phyloP scores from a whole-genome alignment of 2,113 vertebrate species.

The Salvator merianae region DNA sequence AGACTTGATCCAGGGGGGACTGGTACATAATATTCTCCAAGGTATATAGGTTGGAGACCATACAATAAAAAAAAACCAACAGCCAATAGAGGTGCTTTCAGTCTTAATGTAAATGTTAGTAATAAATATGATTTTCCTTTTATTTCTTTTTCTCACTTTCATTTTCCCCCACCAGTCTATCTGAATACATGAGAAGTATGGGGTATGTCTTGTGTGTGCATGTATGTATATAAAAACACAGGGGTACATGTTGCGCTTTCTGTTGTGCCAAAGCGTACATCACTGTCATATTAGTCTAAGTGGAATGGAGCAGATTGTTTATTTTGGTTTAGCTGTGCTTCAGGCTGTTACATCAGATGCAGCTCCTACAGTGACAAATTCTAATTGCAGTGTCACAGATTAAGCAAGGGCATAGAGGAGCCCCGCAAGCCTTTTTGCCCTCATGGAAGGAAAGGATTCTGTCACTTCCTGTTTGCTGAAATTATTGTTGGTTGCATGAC shows the following conservation, averaged over 20 bases:
- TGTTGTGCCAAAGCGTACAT: conserved; percentile 59
- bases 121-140: not conserved
- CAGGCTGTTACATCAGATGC: conserved; percentile 79
- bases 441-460: conserved; percentile 4
- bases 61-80: not conserved
- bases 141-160: too few species aligned
- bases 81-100: not conserved
- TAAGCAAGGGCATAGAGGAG: conserved; percentile 68
- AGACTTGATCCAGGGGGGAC: not conserved
- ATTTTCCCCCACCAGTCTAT: too few species aligned
- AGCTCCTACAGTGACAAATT: conserved; percentile 78
- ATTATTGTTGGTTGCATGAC: conserved; percentile 9
- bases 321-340: conserved; percentile 77
- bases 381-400: conserved; percentile 70
- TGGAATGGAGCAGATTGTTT: conserved; percentile 81
- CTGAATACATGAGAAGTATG: too few species aligned
- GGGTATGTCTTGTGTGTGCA: not conserved
- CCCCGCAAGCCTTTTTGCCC: conserved; percentile 49
- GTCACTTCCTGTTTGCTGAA: conserved; percentile 20
- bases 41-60: not conserved
- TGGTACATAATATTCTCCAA: not conserved
- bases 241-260: conserved; percentile 28
- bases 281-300: conserved; percentile 79
- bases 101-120: not conserved
- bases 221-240: not conserved